phyloP scores from a whole-genome alignment of 2,888 invertebrate species.

The Argyresthia albistria region DNA sequence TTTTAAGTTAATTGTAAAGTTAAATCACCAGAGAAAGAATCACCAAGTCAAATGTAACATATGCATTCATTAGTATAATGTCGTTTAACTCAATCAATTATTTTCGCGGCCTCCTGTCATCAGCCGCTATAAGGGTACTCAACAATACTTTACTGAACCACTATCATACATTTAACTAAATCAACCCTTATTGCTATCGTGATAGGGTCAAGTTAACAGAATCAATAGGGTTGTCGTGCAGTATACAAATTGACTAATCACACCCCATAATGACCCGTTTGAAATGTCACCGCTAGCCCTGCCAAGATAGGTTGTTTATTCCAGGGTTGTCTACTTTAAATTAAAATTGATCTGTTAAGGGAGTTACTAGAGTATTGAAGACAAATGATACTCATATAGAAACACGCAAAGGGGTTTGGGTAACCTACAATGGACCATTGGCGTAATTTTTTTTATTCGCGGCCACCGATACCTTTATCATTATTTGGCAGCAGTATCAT shows the following conservation, averaged over 20 bases:
- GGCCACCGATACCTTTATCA: too few species aligned
- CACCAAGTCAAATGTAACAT: conserved; percentile 37
- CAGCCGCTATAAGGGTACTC: conserved; percentile 26
- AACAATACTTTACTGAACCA: not conserved
- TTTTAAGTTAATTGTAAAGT: not conserved
- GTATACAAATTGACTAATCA: conserved; percentile 54
- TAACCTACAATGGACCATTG: too few species aligned
- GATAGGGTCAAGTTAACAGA: too few species aligned
- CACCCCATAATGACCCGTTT: conserved; percentile 41
- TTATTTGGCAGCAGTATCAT: too few species aligned
- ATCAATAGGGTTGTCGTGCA: not conserved
- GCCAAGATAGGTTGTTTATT: conserved; percentile 40
- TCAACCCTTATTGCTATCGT: too few species aligned
- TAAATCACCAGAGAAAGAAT: conserved; percentile 25
- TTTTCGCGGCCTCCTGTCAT: conserved; percentile 25
- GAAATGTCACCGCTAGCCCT: conserved; percentile 35
- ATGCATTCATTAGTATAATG: conserved; percentile 62
- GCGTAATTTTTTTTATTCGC: too few species aligned
- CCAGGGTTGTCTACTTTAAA: conserved; percentile 20
- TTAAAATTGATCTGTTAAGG: too few species aligned
- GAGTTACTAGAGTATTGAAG: too few species aligned
- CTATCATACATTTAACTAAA: too few species aligned
- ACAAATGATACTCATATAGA: too few species aligned
- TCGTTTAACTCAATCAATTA: conserved; percentile 66
- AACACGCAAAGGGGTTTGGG: too few species aligned